Percentiles rank a stretch among this genome's conserved stretches.
phyloP scores from a whole-genome alignment of 1,140 invertebrate genomes.

The Philotrypesis tridentata region DNA sequence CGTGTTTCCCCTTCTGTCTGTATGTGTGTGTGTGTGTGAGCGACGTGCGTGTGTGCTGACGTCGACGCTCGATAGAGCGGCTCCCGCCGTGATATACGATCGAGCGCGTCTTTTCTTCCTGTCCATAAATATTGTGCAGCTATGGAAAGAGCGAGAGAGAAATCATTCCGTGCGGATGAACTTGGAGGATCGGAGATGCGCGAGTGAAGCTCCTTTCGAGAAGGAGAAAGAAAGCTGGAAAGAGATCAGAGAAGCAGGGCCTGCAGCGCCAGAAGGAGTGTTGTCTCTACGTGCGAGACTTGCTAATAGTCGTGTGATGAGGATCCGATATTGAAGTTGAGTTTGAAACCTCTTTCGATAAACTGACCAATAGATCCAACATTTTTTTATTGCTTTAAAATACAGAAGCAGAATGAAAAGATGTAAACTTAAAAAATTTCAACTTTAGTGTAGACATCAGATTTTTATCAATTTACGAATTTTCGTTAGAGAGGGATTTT shows the following conservation, averaged over 20 bases:
- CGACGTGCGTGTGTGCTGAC: not conserved
- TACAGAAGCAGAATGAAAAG: no score
- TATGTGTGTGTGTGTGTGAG: no score
- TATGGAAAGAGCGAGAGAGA: not conserved
- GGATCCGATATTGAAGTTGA: not conserved
- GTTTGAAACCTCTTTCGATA: not conserved
- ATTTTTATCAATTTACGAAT: no score
- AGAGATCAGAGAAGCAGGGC: not conserved
- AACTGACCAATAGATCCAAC: not conserved
- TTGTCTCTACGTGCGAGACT: not conserved
- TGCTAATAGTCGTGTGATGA: not conserved
- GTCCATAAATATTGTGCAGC: slow-evolving; percentile 43
- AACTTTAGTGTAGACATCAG: no score
- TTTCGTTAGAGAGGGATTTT: no score
- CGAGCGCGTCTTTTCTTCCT: slow-evolving; percentile 45
- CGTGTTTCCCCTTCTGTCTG: not conserved
- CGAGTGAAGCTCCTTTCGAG: not conserved
- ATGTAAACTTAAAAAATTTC: no score
- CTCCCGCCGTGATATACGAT: slow-evolving; percentile 47
- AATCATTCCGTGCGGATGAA: slow-evolving; percentile 27
- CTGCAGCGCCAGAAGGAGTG: not conserved
- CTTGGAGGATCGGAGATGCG: not conserved
- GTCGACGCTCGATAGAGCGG: not conserved
- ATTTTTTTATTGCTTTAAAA: no score
- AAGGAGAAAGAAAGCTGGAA: not conserved